Conservation (phyloP, 1,140 invertebrate genomes). For the Eueides isabella region DNA sequence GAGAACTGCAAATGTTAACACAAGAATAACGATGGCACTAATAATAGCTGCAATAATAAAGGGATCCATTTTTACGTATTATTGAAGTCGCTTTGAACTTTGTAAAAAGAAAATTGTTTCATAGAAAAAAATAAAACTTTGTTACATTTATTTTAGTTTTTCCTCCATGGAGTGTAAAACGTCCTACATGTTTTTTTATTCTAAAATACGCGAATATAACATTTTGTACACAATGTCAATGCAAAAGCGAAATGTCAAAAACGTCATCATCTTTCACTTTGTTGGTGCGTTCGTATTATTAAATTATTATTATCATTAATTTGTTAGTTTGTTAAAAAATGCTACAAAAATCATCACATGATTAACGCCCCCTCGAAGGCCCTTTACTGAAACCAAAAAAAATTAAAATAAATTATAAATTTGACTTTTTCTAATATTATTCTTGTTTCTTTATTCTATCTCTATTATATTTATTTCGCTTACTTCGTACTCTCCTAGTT, state of each 20-base stretch:
- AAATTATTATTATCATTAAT: too few species aligned
- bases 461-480: too few species aligned
- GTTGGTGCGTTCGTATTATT: not conserved
- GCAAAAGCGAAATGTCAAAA: not conserved
- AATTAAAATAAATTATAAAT: too few species aligned
- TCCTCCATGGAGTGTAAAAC: not conserved
- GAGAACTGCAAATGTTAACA: conserved; percentile 60
- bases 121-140: not conserved
- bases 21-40: conserved; percentile 64
- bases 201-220: not conserved
- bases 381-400: too few species aligned
- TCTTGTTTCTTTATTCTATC: too few species aligned
- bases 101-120: not conserved
- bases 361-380: too few species aligned
- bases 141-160: not conserved
- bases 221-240: conserved; percentile 13
- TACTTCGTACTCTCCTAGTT: too few species aligned
- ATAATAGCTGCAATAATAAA: conserved; percentile 71
- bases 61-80: conserved; percentile 58
- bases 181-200: conserved; percentile 1
- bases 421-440: too few species aligned
- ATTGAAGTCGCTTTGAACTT: not conserved
- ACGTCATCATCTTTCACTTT: conserved; percentile 10
- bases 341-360: too few species aligned
- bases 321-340: too few species aligned